Evolutionary conservation across 1,140 invertebrate genomes (phyloP).

Genomic region (Apis cerana): DNA sequence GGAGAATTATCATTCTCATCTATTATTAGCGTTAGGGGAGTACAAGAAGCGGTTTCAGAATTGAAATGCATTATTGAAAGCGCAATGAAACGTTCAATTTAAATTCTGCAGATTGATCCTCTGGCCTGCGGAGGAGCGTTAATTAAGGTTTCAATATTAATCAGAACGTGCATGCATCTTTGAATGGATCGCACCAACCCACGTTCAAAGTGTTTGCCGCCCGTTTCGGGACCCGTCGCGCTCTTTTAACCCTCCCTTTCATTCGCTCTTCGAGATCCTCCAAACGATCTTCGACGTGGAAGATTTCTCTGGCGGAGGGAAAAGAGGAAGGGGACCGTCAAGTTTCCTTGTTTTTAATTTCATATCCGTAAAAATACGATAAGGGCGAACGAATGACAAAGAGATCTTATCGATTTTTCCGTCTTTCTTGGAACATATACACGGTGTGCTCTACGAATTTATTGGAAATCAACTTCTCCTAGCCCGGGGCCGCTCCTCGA

Average conservation of each 20-base stretch:
- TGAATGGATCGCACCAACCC: constrained; percentile 14
- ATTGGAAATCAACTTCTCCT: constrained; percentile 54
- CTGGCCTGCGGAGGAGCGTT: background rate
- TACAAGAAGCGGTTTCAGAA: background rate
- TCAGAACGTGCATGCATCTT: constrained; percentile 1
- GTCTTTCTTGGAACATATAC: background rate
- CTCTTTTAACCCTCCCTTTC: background rate
- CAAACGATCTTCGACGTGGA: too few species aligned
- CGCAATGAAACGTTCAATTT: constrained; percentile 35
- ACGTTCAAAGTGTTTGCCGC: constrained; percentile 3
- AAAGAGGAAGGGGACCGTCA: too few species aligned
- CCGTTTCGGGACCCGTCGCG: background rate
- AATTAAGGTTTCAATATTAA: constrained; percentile 46
- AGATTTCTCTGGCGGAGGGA: too few species aligned
- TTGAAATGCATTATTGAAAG: constrained; percentile 38
- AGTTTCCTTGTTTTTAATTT: too few species aligned
- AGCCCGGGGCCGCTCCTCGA: constrained; percentile 34
- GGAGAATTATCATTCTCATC: background rate
- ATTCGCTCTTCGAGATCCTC: background rate
- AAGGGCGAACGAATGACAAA: constrained; percentile 30
- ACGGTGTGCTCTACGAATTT: constrained; percentile 45
- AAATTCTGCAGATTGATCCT: constrained; percentile 20
- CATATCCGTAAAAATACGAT: too few species aligned
- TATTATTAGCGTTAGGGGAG: background rate
- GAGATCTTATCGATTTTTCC: constrained; percentile 49